phyloP scores from a whole-genome alignment of 2,797 vertebrate species.

The Acanthis flammea region DNA sequence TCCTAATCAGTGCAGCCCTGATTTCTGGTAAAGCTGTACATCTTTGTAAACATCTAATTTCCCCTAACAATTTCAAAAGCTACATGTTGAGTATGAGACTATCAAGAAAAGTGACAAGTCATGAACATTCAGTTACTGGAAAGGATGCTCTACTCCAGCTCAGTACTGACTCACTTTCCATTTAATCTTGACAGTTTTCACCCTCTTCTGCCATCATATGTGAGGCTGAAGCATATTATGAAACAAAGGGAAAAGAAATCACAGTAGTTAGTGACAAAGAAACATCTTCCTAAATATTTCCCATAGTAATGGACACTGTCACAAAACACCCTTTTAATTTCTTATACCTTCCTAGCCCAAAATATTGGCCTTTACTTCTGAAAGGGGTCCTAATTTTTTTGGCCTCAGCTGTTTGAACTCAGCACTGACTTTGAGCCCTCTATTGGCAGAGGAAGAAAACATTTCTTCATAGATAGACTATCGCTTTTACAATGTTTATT shows the following conservation, averaged over 20 bases:
- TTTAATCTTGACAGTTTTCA: not conserved
- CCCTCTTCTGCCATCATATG: conserved; percentile 1
- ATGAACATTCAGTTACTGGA: not conserved
- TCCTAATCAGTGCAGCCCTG: not conserved
- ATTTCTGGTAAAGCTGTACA: not conserved
- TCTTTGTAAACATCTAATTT: not conserved
- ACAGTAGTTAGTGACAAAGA: not conserved
- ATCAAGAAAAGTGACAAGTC: not conserved
- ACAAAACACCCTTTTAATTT: not conserved
- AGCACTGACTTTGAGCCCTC: not conserved
- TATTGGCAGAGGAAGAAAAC: not conserved
- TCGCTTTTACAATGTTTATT: not conserved
- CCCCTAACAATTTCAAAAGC: not conserved
- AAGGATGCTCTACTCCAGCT: rapidly evolving
- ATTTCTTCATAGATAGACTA: not conserved
- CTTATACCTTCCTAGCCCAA: not conserved
- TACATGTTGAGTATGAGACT: not conserved
- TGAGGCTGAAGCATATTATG: not conserved
- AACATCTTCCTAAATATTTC: not conserved
- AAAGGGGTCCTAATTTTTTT: not conserved
- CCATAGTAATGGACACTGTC: not conserved
- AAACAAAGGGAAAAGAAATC: not conserved
- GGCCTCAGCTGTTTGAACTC: not conserved
- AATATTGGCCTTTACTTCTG: not conserved
- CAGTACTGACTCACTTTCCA: not conserved